Conservation (phyloP, 2,113 vertebrate species). For the Fulmarus glacialis region DNA sequence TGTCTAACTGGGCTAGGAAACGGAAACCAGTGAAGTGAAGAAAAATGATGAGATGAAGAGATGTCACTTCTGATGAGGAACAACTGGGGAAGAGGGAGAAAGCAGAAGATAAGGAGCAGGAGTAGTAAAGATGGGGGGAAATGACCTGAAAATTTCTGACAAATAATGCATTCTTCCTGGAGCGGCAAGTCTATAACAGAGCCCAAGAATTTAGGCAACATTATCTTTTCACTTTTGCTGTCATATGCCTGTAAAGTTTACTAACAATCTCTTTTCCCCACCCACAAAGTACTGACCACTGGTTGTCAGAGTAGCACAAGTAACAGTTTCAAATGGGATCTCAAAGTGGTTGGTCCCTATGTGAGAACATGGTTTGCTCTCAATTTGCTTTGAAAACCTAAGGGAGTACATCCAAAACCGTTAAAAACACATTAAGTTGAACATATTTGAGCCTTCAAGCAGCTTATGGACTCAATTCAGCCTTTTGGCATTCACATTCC, state of each 20-base stretch:
- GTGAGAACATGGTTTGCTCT: background rate
- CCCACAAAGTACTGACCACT: background rate
- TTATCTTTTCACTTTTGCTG: background rate
- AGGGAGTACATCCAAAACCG: background rate
- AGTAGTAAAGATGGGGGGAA: background rate
- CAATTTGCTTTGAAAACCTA: background rate
- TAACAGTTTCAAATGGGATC: background rate
- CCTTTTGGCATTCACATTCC: background rate
- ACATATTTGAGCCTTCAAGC: background rate
- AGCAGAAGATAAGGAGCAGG: background rate
- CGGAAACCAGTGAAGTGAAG: background rate
- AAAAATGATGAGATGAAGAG: background rate
- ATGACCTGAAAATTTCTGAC: background rate
- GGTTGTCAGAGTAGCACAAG: background rate
- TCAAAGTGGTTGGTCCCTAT: background rate
- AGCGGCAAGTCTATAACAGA: background rate
- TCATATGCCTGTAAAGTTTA: background rate
- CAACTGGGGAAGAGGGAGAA: background rate
- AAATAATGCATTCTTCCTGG: background rate
- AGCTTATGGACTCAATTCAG: background rate
- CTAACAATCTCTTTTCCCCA: background rate
- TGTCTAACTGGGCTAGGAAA: background rate
- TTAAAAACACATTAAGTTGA: background rate
- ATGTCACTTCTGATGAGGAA: background rate
- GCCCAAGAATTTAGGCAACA: background rate